These are phyloP conservation scores for Mythimna vitellina DNA, from an alignment of 2,888 invertebrate genomes.

Conservation along the genomic window DNA sequence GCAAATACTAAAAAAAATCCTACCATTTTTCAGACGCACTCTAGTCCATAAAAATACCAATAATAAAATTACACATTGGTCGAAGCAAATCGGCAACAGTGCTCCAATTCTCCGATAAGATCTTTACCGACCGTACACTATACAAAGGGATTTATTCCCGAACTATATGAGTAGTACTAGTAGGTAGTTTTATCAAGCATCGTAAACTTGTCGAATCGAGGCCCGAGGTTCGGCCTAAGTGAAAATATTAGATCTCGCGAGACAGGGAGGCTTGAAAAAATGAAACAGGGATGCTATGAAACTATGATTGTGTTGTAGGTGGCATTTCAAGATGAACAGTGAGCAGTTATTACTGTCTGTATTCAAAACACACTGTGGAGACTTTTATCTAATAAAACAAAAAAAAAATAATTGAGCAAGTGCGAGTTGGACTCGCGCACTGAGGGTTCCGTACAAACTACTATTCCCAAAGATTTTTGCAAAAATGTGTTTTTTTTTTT, in stretches of 20 bases:
- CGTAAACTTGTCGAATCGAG: constrained; percentile 72
- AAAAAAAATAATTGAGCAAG: too few species aligned
- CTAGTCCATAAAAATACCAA: constrained; percentile 5
- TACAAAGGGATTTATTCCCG: constrained; percentile 53
- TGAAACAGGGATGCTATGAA: constrained; percentile 22
- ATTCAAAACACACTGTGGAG: too few species aligned
- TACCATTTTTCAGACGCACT: neutral
- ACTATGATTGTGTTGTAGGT: constrained; percentile 34
- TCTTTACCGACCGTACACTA: constrained; percentile 21
- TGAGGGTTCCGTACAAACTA: too few species aligned
- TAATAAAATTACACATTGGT: constrained; percentile 23
- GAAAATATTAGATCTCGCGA: constrained; percentile 74
- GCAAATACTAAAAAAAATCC: neutral
- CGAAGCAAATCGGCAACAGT: constrained; percentile 26
- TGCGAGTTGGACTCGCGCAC: too few species aligned
- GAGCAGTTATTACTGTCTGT: neutral
- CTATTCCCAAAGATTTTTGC: too few species aligned
- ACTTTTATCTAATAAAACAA: too few species aligned
- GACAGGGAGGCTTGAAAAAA: constrained; percentile 64
- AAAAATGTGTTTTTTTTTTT: too few species aligned
- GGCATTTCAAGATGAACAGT: constrained; percentile 7
- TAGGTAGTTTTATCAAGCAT: constrained; percentile 65
- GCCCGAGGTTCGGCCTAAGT: constrained; percentile 72
- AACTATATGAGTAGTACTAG: constrained; percentile 39
- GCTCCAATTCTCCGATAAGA: constrained; percentile 15